A percentile compares a stretch with the other conserved stretches of the same genome.
These are phyloP conservation scores for Actenoides lindsayi DNA, from an alignment of 2,113 vertebrate genomes.

Conservation along the genomic window DNA sequence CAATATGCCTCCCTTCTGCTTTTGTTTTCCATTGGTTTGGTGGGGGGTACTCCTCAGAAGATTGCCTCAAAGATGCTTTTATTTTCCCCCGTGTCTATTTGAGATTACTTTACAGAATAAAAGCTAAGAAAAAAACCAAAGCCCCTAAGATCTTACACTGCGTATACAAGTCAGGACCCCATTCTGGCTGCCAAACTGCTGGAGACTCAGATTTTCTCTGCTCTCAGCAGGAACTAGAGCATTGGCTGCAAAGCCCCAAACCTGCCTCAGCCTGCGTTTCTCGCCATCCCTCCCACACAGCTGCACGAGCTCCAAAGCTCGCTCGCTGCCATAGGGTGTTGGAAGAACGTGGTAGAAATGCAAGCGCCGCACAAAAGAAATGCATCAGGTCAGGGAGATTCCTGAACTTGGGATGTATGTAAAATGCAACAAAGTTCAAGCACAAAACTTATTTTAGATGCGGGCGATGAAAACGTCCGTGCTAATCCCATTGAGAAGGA, in stretches of 20 bases:
- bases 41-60: neutral
- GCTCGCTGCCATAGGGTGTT: fast-evolving
- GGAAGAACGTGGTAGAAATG: neutral
- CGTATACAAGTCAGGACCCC: neutral
- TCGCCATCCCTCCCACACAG: neutral
- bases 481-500: neutral
- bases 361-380: neutral
- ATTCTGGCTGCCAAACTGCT: neutral
- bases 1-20: neutral
- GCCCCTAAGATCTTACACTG: neutral
- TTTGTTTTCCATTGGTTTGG: neutral
- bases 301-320: neutral
- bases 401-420: neutral
- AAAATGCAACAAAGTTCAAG: neutral
- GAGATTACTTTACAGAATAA: neutral
- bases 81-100: neutral
- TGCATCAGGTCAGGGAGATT: fast-evolving
- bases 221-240: neutral
- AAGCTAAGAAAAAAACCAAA: neutral
- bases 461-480: neutral
- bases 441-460: neutral
- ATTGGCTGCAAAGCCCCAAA: neutral
- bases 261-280: neutral
- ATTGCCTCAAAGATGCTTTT: neutral
- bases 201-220: neutral